Base-by-base conservation (phyloP, 2,888 invertebrate genomes). In the Alloplasta piceator region DNA sequence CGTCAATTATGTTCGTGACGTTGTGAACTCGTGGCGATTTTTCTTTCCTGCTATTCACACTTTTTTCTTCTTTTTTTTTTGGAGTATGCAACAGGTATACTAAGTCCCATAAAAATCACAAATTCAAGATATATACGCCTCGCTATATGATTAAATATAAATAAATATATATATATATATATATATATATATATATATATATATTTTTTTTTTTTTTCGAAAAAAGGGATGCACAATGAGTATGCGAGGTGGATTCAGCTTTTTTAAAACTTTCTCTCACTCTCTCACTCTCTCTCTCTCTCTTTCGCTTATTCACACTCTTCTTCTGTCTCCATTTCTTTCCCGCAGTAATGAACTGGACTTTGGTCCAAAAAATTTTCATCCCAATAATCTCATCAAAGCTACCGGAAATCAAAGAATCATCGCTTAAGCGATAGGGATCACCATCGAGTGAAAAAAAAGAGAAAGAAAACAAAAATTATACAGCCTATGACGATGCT, bases 181-280 rank as follows among this genome's bases (percentile, higher is more conserved):
- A n/a, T n/a, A n/a, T n/a, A n/a, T n/a, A n/a, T 26, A 26, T 26
- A 26, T 26, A 26, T 26, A 26, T 26, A 26, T 26, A 26, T 26
- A 26, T 26, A 48, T 66, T 48, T 14, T 46, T 55, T 36, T 64
- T 55, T 55, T 50, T 36, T 43, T 66, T 12, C 41, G 10, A 68
- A 78, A 75, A 83, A 86, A 88, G 91, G 91, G 91, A 92, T 92
- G 92, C 92, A 92, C 92, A 92, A 92, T 92, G 92, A 92, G 89
- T 92, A 92, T 92, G 91, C 92, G 91, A 91, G 89, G 89, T 91
- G 84, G 87, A 87, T 85, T 85, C 78, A 86, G 83, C 83, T 87
- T 80, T 67, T 48, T 72, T n/a, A n/a, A n/a, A n/a, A n/a, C n/a
- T 55, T 79, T 12, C 84, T 87, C 78, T 67, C 38, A 43, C 52